These are phyloP conservation scores for Leuctra nigra DNA, from an alignment of 2,888 invertebrate genomes.

Conservation along the genomic window DNA sequence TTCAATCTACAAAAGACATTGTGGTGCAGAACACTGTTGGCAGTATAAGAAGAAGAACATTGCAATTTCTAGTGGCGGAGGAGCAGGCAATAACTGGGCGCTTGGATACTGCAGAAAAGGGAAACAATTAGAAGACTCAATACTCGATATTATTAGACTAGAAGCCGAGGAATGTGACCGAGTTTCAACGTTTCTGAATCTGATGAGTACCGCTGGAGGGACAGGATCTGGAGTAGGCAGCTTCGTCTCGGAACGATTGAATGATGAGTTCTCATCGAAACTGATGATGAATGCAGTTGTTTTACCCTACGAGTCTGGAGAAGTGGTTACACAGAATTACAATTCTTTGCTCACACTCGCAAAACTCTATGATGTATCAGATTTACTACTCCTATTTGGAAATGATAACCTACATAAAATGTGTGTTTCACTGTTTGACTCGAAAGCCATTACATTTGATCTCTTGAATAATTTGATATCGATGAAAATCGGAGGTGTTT, in stretches of 20 bases:
- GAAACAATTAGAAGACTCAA: conserved; percentile 36
- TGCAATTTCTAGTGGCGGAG: conserved; percentile 40
- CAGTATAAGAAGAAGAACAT: conserved; percentile 41
- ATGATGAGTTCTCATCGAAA: conserved; percentile 44
- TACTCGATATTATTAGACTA: conserved; percentile 39
- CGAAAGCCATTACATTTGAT: conserved; percentile 36
- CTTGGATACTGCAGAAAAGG: conserved; percentile 44
- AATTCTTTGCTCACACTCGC: conserved; percentile 45
- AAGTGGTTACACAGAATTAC: conserved; percentile 47
- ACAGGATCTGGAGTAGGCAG: conserved; percentile 50
- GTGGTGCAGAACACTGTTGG: conserved; percentile 33
- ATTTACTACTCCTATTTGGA: conserved; percentile 42
- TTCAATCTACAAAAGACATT: conserved; percentile 34
- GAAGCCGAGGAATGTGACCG: conserved; percentile 43
- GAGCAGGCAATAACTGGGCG: conserved; percentile 50
- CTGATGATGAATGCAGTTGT: conserved; percentile 40
- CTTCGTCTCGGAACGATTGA: conserved; percentile 39
- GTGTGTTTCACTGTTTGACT: conserved; percentile 37
- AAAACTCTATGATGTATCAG: conserved; percentile 41
- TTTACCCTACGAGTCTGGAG: conserved; percentile 45
- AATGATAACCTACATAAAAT: conserved; percentile 44
- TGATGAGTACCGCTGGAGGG: conserved; percentile 47
- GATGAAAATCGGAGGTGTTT: conserved; percentile 42
- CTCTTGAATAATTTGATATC: conserved; percentile 45
- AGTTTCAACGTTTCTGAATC: conserved; percentile 41